These are phyloP conservation scores for Zaprionus ornatus DNA, from an alignment of 1,140 invertebrate species.

Conservation along the genomic window DNA sequence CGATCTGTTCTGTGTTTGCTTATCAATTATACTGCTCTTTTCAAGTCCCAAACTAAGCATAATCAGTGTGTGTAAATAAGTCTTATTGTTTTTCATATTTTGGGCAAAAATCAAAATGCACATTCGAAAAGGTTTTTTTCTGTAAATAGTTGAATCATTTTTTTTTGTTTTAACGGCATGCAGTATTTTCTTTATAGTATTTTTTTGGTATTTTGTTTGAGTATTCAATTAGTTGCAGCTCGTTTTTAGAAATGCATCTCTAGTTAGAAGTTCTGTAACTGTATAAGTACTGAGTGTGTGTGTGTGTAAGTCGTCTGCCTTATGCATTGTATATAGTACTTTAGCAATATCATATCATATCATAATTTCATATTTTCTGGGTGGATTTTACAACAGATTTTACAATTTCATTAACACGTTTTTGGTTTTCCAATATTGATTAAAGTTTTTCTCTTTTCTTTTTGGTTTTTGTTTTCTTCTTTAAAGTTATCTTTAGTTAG, in stretches of 20 bases:
- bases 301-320: constrained; percentile 34
- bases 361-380: constrained; percentile 7
- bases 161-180: constrained; percentile 29
- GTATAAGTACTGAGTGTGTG: constrained; percentile 15
- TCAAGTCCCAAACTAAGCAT: constrained; percentile 75
- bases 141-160: constrained; percentile 65
- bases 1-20: background rate
- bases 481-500: constrained; percentile 12
- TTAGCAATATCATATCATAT: constrained; percentile 21
- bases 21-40: constrained; percentile 52
- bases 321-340: constrained; percentile 18
- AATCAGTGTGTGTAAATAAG: constrained; percentile 81
- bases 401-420: constrained; percentile 48
- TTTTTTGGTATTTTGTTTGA: constrained; percentile 17
- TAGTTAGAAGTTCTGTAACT: constrained; percentile 20
- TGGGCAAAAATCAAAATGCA: constrained; percentile 60
- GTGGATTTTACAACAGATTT: constrained; percentile 73
- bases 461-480: background rate
- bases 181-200: constrained; percentile 19
- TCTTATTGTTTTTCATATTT: constrained; percentile 63
- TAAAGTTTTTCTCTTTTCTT: background rate
- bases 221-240: constrained; percentile 31
- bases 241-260: constrained; percentile 45
- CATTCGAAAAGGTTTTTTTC: constrained; percentile 51
- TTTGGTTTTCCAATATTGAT: constrained; percentile 40